Evolutionary conservation across 2,888 invertebrate genomes (phyloP).

Genomic region (Charanyca ferruginea): DNA sequence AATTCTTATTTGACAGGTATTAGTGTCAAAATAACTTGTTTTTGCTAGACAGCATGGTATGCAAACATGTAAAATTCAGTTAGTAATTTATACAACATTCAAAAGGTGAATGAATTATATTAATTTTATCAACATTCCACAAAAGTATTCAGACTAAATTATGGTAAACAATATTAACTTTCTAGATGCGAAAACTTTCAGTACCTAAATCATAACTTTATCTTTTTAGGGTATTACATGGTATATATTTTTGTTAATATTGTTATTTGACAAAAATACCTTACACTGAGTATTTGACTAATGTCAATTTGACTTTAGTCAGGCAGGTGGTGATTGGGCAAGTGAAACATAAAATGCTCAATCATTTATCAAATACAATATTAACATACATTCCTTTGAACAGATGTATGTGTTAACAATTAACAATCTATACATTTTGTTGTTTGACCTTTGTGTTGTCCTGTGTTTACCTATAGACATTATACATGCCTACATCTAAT

Average conservation of each 20-base stretch:
- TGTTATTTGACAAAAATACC: neutral
- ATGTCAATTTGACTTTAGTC: constrained; percentile 23
- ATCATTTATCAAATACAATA: constrained; percentile 45
- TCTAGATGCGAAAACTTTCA: constrained; percentile 1
- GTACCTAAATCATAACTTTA: neutral
- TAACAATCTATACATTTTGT: constrained; percentile 15
- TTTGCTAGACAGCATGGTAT: constrained; percentile 16
- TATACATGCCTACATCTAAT: constrained; percentile 9
- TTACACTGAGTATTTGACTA: neutral
- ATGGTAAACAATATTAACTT: constrained; percentile 6
- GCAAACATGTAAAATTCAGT: constrained; percentile 32
- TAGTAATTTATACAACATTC: constrained; percentile 7
- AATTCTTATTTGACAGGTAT: constrained; percentile 56
- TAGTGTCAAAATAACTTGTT: constrained; percentile 26
- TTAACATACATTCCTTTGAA: constrained; percentile 17
- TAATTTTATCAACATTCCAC: neutral
- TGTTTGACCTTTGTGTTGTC: constrained; percentile 49
- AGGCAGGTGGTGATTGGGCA: constrained; percentile 36
- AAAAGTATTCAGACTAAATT: constrained; percentile 6
- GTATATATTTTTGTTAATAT: neutral
- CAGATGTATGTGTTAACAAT: constrained; percentile 9
- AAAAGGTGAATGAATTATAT: constrained; percentile 2
- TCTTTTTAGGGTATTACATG: neutral
- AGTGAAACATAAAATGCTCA: constrained; percentile 28
- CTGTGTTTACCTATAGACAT: constrained; percentile 25